These are phyloP conservation scores for Thera britannica DNA, from an alignment of 2,888 invertebrate species.

Conservation along the genomic window DNA sequence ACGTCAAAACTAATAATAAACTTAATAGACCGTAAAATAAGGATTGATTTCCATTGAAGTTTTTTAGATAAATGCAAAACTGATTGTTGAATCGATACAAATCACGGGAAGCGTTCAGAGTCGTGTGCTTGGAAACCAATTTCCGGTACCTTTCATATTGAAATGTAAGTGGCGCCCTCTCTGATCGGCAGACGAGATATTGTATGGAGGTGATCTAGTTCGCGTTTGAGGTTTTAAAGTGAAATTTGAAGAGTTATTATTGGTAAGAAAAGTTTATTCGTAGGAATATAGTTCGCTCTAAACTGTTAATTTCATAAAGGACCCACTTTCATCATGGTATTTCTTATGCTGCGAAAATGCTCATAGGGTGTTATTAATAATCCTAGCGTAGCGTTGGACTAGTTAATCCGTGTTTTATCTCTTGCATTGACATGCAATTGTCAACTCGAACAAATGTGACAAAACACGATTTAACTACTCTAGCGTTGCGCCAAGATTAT, in stretches of 20 bases:
- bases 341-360: too few relatives aligned
- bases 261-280: not conserved
- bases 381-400: too few relatives aligned
- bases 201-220: constrained; percentile 35
- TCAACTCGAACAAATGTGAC: too few relatives aligned
- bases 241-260: not conserved
- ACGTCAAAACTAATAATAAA: constrained; percentile 14
- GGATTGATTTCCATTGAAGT: constrained; percentile 47
- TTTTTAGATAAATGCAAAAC: constrained; percentile 45
- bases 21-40: constrained; percentile 34
- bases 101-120: constrained; percentile 73
- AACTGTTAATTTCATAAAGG: too few relatives aligned
- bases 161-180: constrained; percentile 75
- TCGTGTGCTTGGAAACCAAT: constrained; percentile 79
- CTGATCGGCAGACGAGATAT: constrained; percentile 53
- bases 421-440: too few relatives aligned
- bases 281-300: too few relatives aligned
- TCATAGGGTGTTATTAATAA: too few relatives aligned
- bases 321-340: too few relatives aligned
- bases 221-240: constrained; percentile 17
- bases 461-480: too few relatives aligned
- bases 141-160: constrained; percentile 81
- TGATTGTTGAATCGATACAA: constrained; percentile 66
- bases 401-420: too few relatives aligned
- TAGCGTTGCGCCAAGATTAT: too few relatives aligned